These are phyloP conservation scores for Stratiomys singularior DNA, from an alignment of 2,888 invertebrate genomes.

Conservation along the genomic window DNA sequence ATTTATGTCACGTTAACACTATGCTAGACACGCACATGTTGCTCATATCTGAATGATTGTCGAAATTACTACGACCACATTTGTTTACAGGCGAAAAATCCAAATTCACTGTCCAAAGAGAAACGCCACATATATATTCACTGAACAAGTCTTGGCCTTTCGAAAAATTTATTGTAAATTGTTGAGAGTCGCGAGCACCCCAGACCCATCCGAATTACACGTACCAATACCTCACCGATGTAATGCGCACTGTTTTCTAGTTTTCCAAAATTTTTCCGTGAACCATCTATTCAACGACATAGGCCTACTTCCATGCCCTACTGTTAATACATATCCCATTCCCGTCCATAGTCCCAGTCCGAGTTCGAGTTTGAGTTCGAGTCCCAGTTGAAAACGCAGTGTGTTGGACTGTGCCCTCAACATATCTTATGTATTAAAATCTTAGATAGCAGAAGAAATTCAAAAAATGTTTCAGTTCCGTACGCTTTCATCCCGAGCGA, in stretches of 20 bases:
- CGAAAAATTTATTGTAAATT: too few species aligned
- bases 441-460: constrained; percentile 38
- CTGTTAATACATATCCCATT: too few species aligned
- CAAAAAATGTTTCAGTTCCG: constrained; percentile 31
- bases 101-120: too few species aligned
- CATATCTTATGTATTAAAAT: constrained; percentile 31
- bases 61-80: too few species aligned
- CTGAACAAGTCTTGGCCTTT: too few species aligned
- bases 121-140: too few species aligned
- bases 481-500: not conserved
- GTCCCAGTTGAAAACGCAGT: constrained; percentile 22
- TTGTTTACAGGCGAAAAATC: too few species aligned
- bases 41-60: not conserved
- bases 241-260: constrained; percentile 49
- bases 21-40: constrained; percentile 6
- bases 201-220: not conserved
- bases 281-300: constrained; percentile 34
- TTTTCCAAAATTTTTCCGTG: constrained; percentile 49
- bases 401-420: constrained; percentile 17
- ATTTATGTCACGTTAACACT: constrained; percentile 23
- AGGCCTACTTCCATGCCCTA: constrained; percentile 48
- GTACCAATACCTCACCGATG: constrained; percentile 48
- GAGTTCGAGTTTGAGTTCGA: not conserved
- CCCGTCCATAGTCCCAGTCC: constrained; percentile 7
- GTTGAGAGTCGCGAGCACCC: not conserved